Percentiles rank a stretch among this genome's conserved stretches.
Evolutionary conservation across 2,113 vertebrate species (phyloP).

Genomic region (Hippolais icterina): DNA sequence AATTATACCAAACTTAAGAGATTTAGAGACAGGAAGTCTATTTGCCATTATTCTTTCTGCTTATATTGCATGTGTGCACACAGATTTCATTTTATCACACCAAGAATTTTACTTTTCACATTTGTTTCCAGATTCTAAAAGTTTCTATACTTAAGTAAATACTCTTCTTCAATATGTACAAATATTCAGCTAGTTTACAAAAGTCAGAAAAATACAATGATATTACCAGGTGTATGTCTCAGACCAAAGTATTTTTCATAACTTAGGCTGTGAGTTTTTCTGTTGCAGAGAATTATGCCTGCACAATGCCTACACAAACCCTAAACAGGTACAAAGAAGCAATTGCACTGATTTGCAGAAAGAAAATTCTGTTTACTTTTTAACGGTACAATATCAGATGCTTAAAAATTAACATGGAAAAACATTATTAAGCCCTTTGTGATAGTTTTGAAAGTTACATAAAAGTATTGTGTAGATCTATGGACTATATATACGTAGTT

Average conservation of each 20-base stretch:
- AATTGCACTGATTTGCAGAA: background rate
- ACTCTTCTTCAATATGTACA: background rate
- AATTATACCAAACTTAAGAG: background rate
- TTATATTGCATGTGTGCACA: background rate
- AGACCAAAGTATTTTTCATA: background rate
- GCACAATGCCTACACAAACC: background rate
- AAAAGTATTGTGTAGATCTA: background rate
- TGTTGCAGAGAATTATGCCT: background rate
- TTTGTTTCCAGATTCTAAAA: background rate
- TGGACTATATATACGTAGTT: background rate
- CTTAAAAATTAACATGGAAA: background rate
- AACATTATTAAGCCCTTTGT: background rate
- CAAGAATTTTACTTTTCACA: background rate
- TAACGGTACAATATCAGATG: background rate
- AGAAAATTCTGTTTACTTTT: background rate
- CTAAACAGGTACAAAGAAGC: background rate
- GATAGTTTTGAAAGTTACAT: background rate
- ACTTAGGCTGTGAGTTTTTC: background rate
- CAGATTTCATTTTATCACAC: background rate
- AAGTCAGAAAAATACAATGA: background rate
- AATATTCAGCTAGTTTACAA: background rate
- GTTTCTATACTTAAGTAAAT: background rate
- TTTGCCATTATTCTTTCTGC: background rate
- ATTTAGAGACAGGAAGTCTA: background rate
- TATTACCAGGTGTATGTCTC: background rate